A percentile compares a stretch with the other conserved stretches of the same genome.
These are phyloP conservation scores for Cancer borealis DNA, from an alignment of 2,888 invertebrate genomes.

Conservation along the genomic window DNA sequence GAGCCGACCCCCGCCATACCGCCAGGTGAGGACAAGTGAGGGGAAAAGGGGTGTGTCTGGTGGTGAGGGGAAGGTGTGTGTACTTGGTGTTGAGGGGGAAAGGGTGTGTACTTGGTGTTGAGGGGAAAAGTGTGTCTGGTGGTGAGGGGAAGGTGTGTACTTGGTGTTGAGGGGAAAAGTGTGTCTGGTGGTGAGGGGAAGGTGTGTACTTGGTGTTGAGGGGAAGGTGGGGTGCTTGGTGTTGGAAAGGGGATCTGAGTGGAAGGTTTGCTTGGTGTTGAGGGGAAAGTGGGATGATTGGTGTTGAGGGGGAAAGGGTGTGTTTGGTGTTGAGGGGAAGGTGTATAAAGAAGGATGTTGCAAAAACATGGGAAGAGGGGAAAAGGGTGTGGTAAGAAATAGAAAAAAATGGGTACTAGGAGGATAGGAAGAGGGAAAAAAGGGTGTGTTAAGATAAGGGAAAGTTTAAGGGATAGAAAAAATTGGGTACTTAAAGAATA, in stretches of 20 bases:
- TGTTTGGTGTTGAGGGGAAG: neutral
- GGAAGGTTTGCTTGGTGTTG: slow-evolving; percentile 11
- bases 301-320: neutral
- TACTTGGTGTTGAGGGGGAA: too few relatives aligned
- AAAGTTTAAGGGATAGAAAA: neutral
- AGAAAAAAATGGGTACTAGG: neutral
- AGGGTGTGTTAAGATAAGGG: neutral
- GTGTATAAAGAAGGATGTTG: neutral
- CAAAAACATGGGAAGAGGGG: neutral
- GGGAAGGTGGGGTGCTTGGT: too few relatives aligned
- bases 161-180: neutral
- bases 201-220: neutral
- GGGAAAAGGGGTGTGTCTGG: neutral
- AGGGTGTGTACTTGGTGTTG: too few relatives aligned
- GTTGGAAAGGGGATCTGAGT: too few relatives aligned
- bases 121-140: too few relatives aligned
- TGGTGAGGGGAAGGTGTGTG: neutral
- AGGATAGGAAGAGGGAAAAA: neutral
- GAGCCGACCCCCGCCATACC: slow-evolving; percentile 17
- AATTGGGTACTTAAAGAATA: neutral
- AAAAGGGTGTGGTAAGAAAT: neutral
- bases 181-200: too few relatives aligned
- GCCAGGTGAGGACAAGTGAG: neutral
- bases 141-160: too few relatives aligned
- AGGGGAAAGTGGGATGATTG: neutral